These are phyloP conservation scores for Cairina moschata DNA, from an alignment of 2,113 vertebrate species.

Conservation along the genomic window DNA sequence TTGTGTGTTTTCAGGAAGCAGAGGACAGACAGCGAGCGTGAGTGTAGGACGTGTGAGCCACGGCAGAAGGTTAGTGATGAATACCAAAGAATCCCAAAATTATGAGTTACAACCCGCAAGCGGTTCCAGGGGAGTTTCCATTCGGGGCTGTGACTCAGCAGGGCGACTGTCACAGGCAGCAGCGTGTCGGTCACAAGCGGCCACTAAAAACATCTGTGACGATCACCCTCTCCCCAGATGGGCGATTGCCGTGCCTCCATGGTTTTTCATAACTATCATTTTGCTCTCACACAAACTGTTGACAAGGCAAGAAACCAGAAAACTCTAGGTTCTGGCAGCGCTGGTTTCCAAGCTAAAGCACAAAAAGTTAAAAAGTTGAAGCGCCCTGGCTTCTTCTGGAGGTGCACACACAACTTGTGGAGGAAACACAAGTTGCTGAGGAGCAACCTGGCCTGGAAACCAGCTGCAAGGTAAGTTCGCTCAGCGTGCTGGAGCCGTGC, in stretches of 20 bases:
- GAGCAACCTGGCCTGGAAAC: neutral
- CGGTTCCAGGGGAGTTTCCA: slow-evolving; percentile 69
- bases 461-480: fast-evolving
- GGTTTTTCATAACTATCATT: slow-evolving; percentile 1
- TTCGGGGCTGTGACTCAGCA: slow-evolving; percentile 57
- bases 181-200: neutral
- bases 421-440: neutral
- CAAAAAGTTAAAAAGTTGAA: neutral
- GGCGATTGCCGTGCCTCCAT: neutral
- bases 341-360: neutral
- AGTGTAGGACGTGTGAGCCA: slow-evolving; percentile 25
- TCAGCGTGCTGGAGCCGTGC: neutral
- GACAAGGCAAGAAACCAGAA: slow-evolving; percentile 17
- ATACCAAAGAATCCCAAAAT: slow-evolving; percentile 73
- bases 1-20: neutral
- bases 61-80: slow-evolving; percentile 31
- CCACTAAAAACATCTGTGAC: slow-evolving; percentile 44
- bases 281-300: neutral
- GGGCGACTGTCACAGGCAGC: slow-evolving; percentile 15
- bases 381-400: neutral
- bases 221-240: neutral
- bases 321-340: neutral
- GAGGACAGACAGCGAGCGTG: fast-evolving
- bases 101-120: slow-evolving; percentile 64
- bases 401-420: neutral